Percentiles rank a stretch among this genome's conserved stretches.
Conservation (phyloP, 2,888 invertebrate genomes). For the Ceriagrion tenellum region DNA sequence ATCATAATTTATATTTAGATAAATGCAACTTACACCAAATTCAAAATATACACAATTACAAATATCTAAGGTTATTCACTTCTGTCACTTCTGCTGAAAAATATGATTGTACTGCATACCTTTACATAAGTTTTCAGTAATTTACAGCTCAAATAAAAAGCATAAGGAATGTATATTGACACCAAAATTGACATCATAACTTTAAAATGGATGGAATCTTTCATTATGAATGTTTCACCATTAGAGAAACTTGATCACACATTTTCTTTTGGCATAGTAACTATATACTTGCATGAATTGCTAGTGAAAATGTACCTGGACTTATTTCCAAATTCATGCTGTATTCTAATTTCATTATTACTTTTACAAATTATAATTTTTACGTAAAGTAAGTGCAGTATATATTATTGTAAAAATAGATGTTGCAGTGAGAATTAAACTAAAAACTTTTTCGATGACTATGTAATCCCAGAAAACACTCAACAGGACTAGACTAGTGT, state of each 20-base stretch:
- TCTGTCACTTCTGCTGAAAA: constrained; percentile 64
- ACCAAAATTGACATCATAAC: constrained; percentile 65
- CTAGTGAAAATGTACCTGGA: constrained; percentile 29
- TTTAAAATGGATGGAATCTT: constrained; percentile 66
- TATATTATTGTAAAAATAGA: background rate
- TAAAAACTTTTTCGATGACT: background rate
- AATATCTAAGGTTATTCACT: constrained; percentile 46
- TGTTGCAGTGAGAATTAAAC: constrained; percentile 8
- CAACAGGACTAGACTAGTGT: constrained; percentile 61
- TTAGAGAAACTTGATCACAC: constrained; percentile 60
- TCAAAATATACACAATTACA: constrained; percentile 65
- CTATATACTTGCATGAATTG: constrained; percentile 49
- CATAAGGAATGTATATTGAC: constrained; percentile 67
- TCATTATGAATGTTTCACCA: constrained; percentile 60
- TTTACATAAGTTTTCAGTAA: constrained; percentile 54
- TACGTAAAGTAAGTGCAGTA: background rate
- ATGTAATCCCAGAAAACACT: constrained; percentile 46
- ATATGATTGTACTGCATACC: constrained; percentile 59
- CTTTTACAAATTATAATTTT: background rate
- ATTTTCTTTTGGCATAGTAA: constrained; percentile 40
- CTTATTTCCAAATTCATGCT: constrained; percentile 41
- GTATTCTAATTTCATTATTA: background rate
- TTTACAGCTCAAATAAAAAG: constrained; percentile 63
- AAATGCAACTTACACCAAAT: constrained; percentile 63
- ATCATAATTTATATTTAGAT: constrained; percentile 46